Evolutionary conservation across 2,888 invertebrate genomes (phyloP).

Genomic region (Linnaemya vulpina): DNA sequence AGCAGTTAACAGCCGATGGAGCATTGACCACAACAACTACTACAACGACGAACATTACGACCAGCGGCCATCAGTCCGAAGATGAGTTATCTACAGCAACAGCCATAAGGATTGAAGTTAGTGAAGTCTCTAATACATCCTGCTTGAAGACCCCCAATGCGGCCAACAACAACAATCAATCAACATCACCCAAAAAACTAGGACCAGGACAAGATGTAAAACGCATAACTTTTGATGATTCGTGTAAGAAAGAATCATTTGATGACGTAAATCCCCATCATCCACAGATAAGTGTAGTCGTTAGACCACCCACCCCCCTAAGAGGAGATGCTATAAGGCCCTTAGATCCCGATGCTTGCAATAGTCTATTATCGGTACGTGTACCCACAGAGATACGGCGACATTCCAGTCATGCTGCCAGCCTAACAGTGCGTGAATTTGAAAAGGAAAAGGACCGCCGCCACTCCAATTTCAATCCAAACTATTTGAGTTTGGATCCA

Average conservation of each 20-base stretch:
- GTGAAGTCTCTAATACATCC: conserved; percentile 73
- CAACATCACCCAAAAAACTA: conserved; percentile 78
- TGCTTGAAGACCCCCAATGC: conserved; percentile 65
- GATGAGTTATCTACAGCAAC: conserved; percentile 78
- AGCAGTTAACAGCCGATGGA: conserved; percentile 77
- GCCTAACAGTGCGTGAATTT: conserved; percentile 84
- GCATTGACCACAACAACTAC: conserved; percentile 72
- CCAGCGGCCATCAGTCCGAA: conserved; percentile 73
- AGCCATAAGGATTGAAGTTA: conserved; percentile 78
- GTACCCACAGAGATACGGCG: conserved; percentile 81
- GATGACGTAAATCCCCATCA: conserved; percentile 83
- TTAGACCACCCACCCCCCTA: conserved; percentile 90
- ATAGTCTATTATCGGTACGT: conserved; percentile 79
- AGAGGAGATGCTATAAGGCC: conserved; percentile 85
- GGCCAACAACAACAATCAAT: conserved; percentile 4
- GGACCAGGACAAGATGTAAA: conserved; percentile 82
- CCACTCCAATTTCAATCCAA: conserved; percentile 85
- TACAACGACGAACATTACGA: conserved; percentile 68
- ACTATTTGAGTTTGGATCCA: conserved; percentile 86
- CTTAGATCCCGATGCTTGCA: conserved; percentile 80
- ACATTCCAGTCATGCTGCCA: conserved; percentile 83
- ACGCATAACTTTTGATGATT: conserved; percentile 83
- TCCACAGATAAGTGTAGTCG: conserved; percentile 89
- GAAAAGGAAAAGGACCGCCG: conserved; percentile 83
- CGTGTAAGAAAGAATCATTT: conserved; percentile 83